Evolutionary conservation across 2,113 vertebrate species (phyloP).

Genomic region (Mastomys coucha): DNA sequence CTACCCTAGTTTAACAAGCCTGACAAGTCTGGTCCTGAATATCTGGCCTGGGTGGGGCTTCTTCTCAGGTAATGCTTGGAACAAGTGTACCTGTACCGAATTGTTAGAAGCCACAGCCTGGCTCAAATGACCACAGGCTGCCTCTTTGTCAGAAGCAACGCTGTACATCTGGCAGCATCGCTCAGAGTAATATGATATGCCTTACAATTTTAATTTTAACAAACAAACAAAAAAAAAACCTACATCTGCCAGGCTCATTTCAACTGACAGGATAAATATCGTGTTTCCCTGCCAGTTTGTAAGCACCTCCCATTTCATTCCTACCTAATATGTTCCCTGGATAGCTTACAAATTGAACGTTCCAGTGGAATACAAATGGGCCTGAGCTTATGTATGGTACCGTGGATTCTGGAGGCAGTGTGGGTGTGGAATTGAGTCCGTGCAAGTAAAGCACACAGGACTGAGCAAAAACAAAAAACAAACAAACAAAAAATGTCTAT

Average conservation of each 20-base stretch:
- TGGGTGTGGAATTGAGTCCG: neutral
- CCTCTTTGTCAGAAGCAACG: conserved; percentile 63
- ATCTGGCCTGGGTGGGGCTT: neutral
- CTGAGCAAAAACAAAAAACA: neutral
- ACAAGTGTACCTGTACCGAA: neutral
- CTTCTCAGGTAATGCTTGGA: neutral
- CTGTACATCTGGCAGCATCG: conserved; percentile 48
- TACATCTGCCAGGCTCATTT: conserved; percentile 67
- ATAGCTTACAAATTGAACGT: conserved; percentile 72
- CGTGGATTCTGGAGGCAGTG: neutral
- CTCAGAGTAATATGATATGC: conserved; percentile 15
- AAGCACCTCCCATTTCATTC: conserved; percentile 76
- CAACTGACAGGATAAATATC: conserved; percentile 66
- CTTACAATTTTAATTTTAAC: conserved; percentile 68
- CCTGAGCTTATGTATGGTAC: conserved; percentile 36
- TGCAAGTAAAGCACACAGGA: rapidly evolving
- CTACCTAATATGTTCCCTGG: conserved; percentile 7
- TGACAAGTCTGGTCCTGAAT: neutral
- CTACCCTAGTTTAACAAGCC: neutral
- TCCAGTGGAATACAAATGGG: conserved; percentile 17
- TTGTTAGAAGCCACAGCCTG: conserved; percentile 50
- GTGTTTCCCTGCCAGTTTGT: conserved; percentile 74
- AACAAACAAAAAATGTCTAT: neutral
- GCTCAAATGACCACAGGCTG: conserved; percentile 61
- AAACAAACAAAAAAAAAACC: conserved; percentile 47